Percentiles rank a stretch among this genome's conserved stretches.
phyloP scores from a whole-genome alignment of 2,113 vertebrate species.

The Cottus gobio region DNA sequence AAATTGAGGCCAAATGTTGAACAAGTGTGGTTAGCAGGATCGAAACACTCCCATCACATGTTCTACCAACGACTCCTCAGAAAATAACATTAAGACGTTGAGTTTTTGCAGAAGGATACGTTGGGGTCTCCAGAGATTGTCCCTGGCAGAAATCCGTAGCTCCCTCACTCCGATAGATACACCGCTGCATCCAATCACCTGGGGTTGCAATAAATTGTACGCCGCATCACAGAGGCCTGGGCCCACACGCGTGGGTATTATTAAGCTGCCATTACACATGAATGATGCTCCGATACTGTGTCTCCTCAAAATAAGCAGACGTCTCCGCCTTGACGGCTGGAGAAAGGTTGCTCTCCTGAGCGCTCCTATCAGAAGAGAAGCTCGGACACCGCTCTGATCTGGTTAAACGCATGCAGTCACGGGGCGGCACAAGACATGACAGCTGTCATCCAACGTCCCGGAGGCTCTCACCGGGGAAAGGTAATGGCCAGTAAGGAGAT shows the following conservation, averaged over 20 bases:
- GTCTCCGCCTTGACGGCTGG: not conserved
- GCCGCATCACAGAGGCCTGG: slow-evolving; percentile 12
- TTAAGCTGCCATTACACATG: slow-evolving; percentile 37
- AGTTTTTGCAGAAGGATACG: slow-evolving; percentile 1
- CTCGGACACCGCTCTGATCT: slow-evolving; percentile 32
- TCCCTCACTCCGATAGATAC: slow-evolving; percentile 23
- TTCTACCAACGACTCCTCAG: slow-evolving; percentile 14
- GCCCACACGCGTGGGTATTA: slow-evolving; percentile 30
- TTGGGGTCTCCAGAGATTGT: slow-evolving; percentile 18
- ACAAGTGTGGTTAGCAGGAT: not conserved
- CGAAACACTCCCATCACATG: not conserved
- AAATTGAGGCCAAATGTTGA: not conserved
- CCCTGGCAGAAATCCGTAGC: not conserved
- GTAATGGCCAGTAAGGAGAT: slow-evolving; percentile 33
- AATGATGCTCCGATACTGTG: not conserved
- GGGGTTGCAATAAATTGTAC: slow-evolving; percentile 14
- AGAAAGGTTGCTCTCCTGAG: not conserved
- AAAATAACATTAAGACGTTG: slow-evolving; percentile 19
- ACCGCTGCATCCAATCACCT: slow-evolving; percentile 1
- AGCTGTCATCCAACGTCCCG: slow-evolving; percentile 39
- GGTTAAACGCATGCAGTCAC: slow-evolving; percentile 13
- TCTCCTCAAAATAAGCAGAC: slow-evolving; percentile 24
- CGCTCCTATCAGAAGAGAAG: slow-evolving; percentile 14
- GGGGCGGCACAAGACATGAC: slow-evolving; percentile 38
- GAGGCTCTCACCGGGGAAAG: slow-evolving; percentile 26